A percentile compares a stretch with the other conserved stretches of the same genome.
These are phyloP conservation scores for Aphaenogaster ashmeadi DNA, from an alignment of 1,140 invertebrate genomes.

Conservation along the genomic window DNA sequence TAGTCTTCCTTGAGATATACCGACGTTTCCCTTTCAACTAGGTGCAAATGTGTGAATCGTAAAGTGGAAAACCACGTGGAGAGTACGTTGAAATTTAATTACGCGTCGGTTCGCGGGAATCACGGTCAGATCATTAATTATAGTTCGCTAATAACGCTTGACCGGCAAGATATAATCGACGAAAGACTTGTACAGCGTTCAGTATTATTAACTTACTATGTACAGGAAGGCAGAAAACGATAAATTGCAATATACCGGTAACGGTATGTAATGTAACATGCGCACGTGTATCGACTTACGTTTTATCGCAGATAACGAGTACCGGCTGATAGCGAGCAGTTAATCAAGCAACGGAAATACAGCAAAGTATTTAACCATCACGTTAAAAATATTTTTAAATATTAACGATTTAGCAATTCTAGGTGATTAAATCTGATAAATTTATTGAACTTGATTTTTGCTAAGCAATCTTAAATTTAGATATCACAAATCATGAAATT, in stretches of 20 bases:
- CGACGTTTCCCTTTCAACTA: background rate
- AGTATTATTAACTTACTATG: slow-evolving; percentile 32
- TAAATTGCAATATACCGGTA: slow-evolving; percentile 46
- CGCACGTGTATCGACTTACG: background rate
- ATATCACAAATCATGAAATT: background rate
- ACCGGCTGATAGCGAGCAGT: background rate
- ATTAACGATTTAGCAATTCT: background rate
- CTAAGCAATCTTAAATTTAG: background rate
- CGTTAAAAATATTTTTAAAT: slow-evolving; percentile 2
- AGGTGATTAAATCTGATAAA: background rate
- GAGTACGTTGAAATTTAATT: slow-evolving; percentile 17
- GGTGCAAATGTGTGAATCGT: background rate
- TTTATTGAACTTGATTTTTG: background rate
- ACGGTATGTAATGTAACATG: background rate
- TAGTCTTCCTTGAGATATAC: background rate
- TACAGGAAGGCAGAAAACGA: slow-evolving; percentile 13
- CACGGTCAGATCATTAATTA: slow-evolving; percentile 12
- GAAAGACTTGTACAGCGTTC: background rate
- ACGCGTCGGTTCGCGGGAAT: background rate
- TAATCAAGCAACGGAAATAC: background rate
- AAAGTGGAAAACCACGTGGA: background rate
- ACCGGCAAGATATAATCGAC: slow-evolving; percentile 29
- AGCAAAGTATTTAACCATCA: background rate
- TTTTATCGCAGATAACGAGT: slow-evolving; percentile 49
- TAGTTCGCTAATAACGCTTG: slow-evolving; percentile 10